Percentiles rank a stretch among this genome's conserved stretches.
Evolutionary conservation across 2,113 vertebrate genomes (phyloP).

Genomic region (Rutilus rutilus): DNA sequence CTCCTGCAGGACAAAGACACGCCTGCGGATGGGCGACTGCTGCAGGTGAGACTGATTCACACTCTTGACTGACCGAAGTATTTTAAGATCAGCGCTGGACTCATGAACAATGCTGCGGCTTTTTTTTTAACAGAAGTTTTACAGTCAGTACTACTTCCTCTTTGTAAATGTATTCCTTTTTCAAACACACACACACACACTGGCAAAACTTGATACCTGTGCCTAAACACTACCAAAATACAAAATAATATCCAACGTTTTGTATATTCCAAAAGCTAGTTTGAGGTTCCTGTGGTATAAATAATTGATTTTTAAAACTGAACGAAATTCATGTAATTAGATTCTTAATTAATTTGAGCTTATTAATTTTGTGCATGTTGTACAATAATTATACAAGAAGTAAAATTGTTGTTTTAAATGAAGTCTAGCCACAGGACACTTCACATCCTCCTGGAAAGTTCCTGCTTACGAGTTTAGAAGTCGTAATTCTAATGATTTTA

Average conservation of each 20-base stretch:
- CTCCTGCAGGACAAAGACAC: slow-evolving; percentile 70
- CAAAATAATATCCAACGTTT: no score
- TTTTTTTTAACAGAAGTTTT: slow-evolving; percentile 27
- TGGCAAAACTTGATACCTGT: neutral
- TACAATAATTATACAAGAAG: no score
- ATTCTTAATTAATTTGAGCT: neutral
- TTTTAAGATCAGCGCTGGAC: neutral
- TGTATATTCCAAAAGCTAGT: slow-evolving; percentile 32
- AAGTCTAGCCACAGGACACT: neutral
- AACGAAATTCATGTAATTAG: neutral
- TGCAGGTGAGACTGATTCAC: slow-evolving; percentile 55
- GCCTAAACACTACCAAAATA: neutral
- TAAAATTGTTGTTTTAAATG: neutral
- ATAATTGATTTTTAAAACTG: neutral
- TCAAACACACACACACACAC: no score
- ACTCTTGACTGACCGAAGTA: neutral
- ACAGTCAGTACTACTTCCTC: neutral
- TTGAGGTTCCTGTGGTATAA: neutral
- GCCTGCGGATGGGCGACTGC: slow-evolving; percentile 53
- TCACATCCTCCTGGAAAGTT: neutral
- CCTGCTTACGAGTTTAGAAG: neutral
- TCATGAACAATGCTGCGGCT: neutral
- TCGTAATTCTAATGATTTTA: no score
- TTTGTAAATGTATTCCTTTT: neutral
- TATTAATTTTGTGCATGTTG: neutral